Evolutionary conservation across 2,797 vertebrate genomes (phyloP).

Genomic region (Perodicticus potto): DNA sequence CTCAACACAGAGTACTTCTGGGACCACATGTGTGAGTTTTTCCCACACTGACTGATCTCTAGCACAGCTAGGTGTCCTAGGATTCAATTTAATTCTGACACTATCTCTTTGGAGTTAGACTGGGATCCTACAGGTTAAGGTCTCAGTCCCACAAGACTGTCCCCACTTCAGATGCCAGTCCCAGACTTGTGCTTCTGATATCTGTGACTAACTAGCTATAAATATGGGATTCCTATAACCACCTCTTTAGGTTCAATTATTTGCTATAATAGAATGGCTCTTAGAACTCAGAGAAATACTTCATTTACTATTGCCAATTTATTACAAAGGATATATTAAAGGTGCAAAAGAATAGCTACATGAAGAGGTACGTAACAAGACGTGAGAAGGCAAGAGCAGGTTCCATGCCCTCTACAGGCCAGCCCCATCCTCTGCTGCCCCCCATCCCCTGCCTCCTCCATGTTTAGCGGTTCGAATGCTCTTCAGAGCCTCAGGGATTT

Average conservation of each 20-base stretch:
- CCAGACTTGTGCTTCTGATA: not conserved
- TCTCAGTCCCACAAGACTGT: not conserved
- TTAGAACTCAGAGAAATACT: not conserved
- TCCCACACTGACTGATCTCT: not conserved
- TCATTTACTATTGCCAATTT: not conserved
- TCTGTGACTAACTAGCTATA: not conserved
- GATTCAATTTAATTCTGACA: not conserved
- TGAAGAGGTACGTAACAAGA: not conserved
- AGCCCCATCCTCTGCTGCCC: not conserved
- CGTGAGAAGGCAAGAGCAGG: not conserved
- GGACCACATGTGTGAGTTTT: not conserved
- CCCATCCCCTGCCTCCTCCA: too few species aligned
- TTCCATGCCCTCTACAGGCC: too few species aligned
- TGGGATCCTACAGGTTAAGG: not conserved
- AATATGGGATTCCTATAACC: not conserved
- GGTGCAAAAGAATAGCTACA: not conserved
- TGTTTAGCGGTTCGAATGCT: not conserved
- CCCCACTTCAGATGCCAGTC: not conserved
- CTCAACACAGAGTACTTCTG: not conserved
- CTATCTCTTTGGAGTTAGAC: not conserved
- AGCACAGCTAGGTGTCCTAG: not conserved
- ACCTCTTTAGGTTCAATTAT: not conserved
- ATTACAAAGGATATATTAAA: not conserved
- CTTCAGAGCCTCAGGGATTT: not conserved
- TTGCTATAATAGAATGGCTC: not conserved